phyloP scores from a whole-genome alignment of 1,140 invertebrate species.

The Drosophila tristis region DNA sequence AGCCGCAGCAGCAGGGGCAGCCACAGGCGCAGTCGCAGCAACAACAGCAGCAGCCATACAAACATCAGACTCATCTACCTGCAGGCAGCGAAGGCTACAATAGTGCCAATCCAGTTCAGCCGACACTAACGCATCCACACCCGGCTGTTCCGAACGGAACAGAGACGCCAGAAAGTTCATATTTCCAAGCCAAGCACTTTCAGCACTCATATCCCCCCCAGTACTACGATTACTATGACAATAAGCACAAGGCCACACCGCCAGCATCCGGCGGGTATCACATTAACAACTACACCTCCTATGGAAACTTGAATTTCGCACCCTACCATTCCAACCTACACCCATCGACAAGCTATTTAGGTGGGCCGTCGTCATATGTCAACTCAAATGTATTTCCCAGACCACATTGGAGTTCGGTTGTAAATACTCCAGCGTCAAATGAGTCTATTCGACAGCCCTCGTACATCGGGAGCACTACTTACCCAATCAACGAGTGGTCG shows the following conservation, averaged over 20 bases:
- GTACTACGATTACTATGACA: conserved; percentile 76
- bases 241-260: conserved; percentile 66
- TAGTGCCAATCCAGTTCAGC: conserved; percentile 57
- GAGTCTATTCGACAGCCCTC: conserved; percentile 66
- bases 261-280: conserved; percentile 51
- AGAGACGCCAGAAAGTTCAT: conserved; percentile 52
- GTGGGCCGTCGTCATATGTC: conserved; percentile 61
- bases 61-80: conserved; percentile 59
- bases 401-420: conserved; percentile 68
- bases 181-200: conserved; percentile 62
- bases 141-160: conserved; percentile 35
- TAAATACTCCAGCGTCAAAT: conserved; percentile 59
- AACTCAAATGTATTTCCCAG: conserved; percentile 73
- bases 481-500: conserved; percentile 71
- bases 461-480: conserved; percentile 65
- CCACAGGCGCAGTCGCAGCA: conserved; percentile 13
- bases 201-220: conserved; percentile 69
- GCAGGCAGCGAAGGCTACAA: conserved; percentile 47
- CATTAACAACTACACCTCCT: conserved; percentile 69
- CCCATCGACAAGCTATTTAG: conserved; percentile 56
- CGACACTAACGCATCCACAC: conserved; percentile 47
- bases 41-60: conserved; percentile 39
- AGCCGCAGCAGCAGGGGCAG: conserved; percentile 30
- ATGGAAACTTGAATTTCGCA: conserved; percentile 70
- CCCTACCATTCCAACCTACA: conserved; percentile 75